Evolutionary conservation across 2,888 invertebrate genomes (phyloP).

Genomic region (Cordilura impudica): DNA sequence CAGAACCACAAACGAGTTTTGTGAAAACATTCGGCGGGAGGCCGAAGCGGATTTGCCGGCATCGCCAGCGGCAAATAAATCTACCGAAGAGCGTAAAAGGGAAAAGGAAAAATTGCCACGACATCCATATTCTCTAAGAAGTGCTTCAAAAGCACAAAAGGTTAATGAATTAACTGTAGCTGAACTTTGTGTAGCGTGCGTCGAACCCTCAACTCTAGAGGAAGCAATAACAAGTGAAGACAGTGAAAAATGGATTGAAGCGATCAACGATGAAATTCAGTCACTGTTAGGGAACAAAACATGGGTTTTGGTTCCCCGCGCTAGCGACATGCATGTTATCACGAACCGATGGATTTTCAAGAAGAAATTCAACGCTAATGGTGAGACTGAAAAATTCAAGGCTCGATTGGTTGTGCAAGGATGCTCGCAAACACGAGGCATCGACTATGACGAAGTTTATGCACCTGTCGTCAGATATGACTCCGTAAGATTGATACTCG

Average conservation of each 20-base stretch:
- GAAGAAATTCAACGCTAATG: conserved; percentile 45
- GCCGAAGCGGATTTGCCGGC: not conserved
- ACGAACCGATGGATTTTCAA: conserved; percentile 56
- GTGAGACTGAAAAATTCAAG: conserved; percentile 43
- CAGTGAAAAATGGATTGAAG: conserved; percentile 11
- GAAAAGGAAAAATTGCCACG: not conserved
- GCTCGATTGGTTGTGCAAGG: conserved; percentile 48
- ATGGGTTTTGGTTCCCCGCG: conserved; percentile 21
- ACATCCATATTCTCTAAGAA: conserved; percentile 34
- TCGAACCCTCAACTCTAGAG: conserved; percentile 28
- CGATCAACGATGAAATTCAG: conserved; percentile 37
- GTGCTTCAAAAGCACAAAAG: not conserved
- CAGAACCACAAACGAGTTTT: not conserved
- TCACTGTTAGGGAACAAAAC: conserved; percentile 19
- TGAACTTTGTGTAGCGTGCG: not conserved
- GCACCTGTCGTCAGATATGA: conserved; percentile 61
- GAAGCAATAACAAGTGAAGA: conserved; percentile 17
- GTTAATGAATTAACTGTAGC: not conserved
- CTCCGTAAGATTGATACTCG: conserved; percentile 51
- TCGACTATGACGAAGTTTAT: conserved; percentile 63
- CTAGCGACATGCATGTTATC: conserved; percentile 20
- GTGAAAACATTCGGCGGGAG: not conserved
- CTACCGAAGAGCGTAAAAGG: not conserved
- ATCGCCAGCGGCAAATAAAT: not conserved
- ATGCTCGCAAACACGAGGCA: conserved; percentile 57